These are phyloP conservation scores for Pantherophis guttatus DNA, from an alignment of 2,113 vertebrate species.

Conservation along the genomic window DNA sequence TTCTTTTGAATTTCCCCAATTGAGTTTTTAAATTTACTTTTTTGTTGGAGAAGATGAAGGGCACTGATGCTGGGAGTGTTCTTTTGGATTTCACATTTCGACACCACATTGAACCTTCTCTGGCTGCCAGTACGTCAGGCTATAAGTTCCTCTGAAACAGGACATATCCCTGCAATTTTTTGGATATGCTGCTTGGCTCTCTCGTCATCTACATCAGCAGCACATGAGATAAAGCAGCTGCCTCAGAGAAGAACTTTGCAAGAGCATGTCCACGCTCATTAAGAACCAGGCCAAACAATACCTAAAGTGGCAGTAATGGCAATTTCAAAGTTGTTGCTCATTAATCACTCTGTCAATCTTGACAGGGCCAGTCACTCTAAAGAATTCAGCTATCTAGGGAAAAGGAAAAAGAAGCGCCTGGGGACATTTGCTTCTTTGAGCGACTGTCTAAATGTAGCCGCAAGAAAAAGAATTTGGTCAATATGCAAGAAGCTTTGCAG, in stretches of 20 bases:
- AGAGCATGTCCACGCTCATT: constrained; percentile 23
- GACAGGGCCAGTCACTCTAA: constrained; percentile 36
- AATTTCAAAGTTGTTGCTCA: constrained; percentile 25
- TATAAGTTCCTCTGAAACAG: not conserved
- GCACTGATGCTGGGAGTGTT: not conserved
- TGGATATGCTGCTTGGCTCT: not conserved
- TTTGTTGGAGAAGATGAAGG: not conserved
- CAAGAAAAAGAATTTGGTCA: no score
- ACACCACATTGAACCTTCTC: not conserved
- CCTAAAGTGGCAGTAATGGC: constrained; percentile 11
- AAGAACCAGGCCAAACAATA: constrained; percentile 19
- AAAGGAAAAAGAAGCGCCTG: constrained; percentile 1
- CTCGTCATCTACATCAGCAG: not conserved
- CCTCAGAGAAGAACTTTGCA: not conserved
- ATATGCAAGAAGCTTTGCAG: not conserved
- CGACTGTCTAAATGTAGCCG: not conserved
- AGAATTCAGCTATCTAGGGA: not conserved
- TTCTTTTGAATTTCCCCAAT: not conserved
- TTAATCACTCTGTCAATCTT: constrained; percentile 59
- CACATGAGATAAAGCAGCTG: constrained; percentile 25
- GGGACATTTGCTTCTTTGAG: not conserved
- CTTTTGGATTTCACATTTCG: not conserved
- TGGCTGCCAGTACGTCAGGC: not conserved
- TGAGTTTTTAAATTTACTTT: not conserved
- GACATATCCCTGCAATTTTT: not conserved